Evolutionary conservation across 2,113 vertebrate genomes (phyloP).

Genomic region (Grammomys dolichurus): DNA sequence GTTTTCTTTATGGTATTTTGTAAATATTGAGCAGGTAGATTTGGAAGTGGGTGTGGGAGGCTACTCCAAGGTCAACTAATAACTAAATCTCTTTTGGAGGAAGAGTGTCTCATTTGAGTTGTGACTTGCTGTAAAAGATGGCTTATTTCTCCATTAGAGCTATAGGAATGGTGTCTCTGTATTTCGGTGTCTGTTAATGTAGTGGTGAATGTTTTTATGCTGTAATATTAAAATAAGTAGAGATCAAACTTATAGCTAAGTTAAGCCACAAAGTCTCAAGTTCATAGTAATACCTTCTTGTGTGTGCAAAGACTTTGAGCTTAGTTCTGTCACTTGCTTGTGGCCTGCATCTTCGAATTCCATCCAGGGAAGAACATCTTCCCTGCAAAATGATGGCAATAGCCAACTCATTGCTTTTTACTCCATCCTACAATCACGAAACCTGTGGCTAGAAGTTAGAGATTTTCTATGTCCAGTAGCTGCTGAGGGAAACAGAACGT

Average conservation of each 20-base stretch:
- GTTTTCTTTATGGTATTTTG: not conserved
- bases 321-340: not conserved
- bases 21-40: not conserved
- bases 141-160: slow-evolving; percentile 14
- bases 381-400: not conserved
- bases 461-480: not conserved
- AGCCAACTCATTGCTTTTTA: not conserved
- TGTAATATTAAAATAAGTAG: not conserved
- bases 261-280: not conserved
- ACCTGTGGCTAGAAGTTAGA: slow-evolving; percentile 26
- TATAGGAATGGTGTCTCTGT: not conserved
- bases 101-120: slow-evolving; percentile 27
- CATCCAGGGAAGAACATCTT: not conserved
- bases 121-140: slow-evolving; percentile 19
- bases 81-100: slow-evolving; percentile 26
- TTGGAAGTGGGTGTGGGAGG: not conserved
- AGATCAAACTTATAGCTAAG: not conserved
- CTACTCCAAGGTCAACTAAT: not conserved
- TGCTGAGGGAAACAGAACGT: slow-evolving; percentile 22
- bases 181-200: not conserved
- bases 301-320: not conserved
- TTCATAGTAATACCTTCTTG: not conserved
- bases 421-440: not conserved
- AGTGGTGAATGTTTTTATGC: not conserved
- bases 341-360: not conserved